These are phyloP conservation scores for Acrocephalus arundinaceus DNA, from an alignment of 2,113 vertebrate genomes.

Conservation along the genomic window DNA sequence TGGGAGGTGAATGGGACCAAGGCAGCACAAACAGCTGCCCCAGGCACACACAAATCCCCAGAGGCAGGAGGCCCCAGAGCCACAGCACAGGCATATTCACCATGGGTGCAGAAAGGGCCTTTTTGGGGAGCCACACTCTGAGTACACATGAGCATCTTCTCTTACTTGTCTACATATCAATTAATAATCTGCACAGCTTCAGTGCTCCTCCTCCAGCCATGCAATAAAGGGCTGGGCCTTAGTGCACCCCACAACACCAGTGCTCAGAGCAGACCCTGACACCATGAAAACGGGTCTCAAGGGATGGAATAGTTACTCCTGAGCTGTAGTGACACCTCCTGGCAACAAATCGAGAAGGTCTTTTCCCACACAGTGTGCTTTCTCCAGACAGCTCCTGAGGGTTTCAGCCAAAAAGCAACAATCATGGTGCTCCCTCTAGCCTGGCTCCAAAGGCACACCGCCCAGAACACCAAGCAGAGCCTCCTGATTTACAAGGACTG, in stretches of 20 bases:
- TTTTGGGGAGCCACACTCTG: background rate
- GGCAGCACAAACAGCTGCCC: background rate
- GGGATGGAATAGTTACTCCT: conserved; percentile 18
- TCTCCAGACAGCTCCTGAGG: background rate
- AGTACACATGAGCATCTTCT: background rate
- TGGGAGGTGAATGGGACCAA: background rate
- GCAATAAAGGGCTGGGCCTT: rapidly evolving
- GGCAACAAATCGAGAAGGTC: conserved; percentile 42
- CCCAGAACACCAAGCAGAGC: background rate
- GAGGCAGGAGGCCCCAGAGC: background rate
- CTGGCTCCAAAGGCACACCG: background rate
- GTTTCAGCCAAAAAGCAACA: background rate
- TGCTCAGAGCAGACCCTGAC: background rate
- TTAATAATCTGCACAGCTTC: background rate
- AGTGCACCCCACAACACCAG: background rate
- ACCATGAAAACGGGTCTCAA: background rate
- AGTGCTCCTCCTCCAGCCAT: background rate
- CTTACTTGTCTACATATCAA: background rate
- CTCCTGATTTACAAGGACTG: background rate
- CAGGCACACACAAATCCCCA: background rate
- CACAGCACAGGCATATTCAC: rapidly evolving
- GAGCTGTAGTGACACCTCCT: conserved; percentile 78
- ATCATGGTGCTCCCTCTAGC: background rate
- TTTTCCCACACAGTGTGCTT: background rate
- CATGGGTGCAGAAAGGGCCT: background rate